A percentile compares a stretch with the other conserved stretches of the same genome.
phyloP scores from a whole-genome alignment of 2,113 vertebrate species.

The Crotalus horridus region DNA sequence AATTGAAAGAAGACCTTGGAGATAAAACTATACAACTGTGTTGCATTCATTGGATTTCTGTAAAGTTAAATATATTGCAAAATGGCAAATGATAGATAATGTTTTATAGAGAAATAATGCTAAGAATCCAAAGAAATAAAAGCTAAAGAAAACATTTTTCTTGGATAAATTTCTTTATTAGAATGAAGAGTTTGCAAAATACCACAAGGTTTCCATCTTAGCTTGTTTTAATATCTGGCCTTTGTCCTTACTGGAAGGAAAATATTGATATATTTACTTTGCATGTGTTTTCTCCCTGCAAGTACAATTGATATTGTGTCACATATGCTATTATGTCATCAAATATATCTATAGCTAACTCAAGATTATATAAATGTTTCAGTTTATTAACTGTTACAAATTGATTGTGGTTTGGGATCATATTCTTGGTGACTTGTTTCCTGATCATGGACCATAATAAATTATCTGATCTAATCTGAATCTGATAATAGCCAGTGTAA shows the following conservation, averaged over 20 bases:
- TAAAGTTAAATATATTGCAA: neutral
- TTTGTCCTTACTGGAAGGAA: neutral
- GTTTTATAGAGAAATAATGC: neutral
- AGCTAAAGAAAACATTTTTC: neutral
- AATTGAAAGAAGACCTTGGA: neutral
- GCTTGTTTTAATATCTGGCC: neutral
- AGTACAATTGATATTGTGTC: neutral
- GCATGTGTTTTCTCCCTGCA: neutral
- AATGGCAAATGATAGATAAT: neutral
- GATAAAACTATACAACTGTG: neutral
- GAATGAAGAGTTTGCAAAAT: neutral
- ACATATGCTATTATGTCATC: neutral
- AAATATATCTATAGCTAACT: neutral
- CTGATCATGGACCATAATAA: neutral
- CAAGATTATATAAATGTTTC: neutral
- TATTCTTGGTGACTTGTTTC: neutral
- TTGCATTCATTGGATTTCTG: neutral
- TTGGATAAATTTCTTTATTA: neutral
- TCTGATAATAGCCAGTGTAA: neutral
- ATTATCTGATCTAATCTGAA: neutral
- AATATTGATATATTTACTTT: neutral
- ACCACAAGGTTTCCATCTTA: neutral
- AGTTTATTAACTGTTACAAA: neutral
- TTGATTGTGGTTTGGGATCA: neutral
- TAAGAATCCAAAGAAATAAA: neutral